Evolutionary conservation across 2,797 vertebrate species (phyloP), one percentile per base, ranked within the genome.

Genomic region (Lerista edwardsae): DNA sequence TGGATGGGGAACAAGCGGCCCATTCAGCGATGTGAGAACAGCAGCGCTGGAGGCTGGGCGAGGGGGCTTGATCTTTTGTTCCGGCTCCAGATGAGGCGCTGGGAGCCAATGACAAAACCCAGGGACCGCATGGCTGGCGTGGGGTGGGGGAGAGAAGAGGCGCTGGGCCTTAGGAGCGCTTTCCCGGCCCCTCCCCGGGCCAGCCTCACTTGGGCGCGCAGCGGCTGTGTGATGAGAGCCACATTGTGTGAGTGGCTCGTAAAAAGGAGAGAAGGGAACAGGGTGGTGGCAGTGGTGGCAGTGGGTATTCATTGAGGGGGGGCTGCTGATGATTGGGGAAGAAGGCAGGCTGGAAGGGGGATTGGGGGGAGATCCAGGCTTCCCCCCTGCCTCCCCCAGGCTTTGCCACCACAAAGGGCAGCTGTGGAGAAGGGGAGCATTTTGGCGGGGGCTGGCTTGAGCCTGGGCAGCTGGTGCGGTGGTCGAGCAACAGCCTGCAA

Each of bases 1-100:
- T 94, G 90, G 92, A 91, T 55, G 69, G 80, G 87, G 77, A 94
- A 94, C 93, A 94, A 94, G 92, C 4, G 80, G 39, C 47, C 82
- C 88, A 91, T 94, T 94, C 91, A 94, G 80, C 31, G 72, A 67
- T 85, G 91, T 82, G 79, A 86, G 87, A 74, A 73, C 8, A 15
- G 80, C 36, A 39, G 64, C 67, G 36, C 25, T 3, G 88, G 71
- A 8, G 86, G 89, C 88, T 87, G 91, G 93, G 93, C 89, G 88
- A 89, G 92, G 93, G 69, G 91, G 87, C 86, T 90, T 84, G 93
- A 87, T 69, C 85, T 82, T 87, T 87, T 87, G 82, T 87, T 76
- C 82, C 72, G 8, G 55, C 72, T 84, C 77, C 86, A 75, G 77
- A 87, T 75, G 86, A 87, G 65, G 34, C 82, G 71, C 74, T 29